Evolutionary conservation across 2,113 vertebrate genomes (phyloP).

Genomic region (Scophthalmus maximus): DNA sequence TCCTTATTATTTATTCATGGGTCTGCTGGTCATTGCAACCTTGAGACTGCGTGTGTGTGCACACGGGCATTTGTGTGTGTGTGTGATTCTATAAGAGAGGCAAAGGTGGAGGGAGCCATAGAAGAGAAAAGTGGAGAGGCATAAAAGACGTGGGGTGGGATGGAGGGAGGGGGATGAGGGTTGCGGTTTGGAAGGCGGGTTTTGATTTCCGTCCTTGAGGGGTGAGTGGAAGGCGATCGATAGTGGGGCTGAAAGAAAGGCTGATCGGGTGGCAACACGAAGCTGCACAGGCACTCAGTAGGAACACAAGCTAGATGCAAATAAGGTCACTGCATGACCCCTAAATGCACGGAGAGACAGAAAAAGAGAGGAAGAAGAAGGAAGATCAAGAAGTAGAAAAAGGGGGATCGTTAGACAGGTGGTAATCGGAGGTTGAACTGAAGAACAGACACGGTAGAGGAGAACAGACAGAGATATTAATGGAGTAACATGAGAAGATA

Average conservation of each 20-base stretch:
- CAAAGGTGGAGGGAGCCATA: slow-evolving; percentile 60
- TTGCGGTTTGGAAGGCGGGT: slow-evolving; percentile 73
- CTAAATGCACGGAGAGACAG: slow-evolving; percentile 35
- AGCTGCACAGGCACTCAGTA: slow-evolving; percentile 68
- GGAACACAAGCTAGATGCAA: slow-evolving; percentile 71
- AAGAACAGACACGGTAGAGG: slow-evolving; percentile 3
- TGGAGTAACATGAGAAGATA: neutral
- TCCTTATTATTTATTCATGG: slow-evolving; percentile 87
- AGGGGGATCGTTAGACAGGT: neutral
- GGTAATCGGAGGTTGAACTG: neutral
- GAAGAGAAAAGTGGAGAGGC: slow-evolving; percentile 66
- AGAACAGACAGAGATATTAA: slow-evolving; percentile 2
- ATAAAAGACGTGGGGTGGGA: slow-evolving; percentile 38
- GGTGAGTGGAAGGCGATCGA: slow-evolving; percentile 80
- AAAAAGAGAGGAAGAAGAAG: neutral
- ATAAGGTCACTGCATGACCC: slow-evolving; percentile 82
- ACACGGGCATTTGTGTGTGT: slow-evolving; percentile 35
- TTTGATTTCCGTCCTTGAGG: slow-evolving; percentile 84
- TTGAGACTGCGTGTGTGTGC: slow-evolving; percentile 70
- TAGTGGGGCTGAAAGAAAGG: slow-evolving; percentile 76
- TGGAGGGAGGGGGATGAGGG: slow-evolving; percentile 43
- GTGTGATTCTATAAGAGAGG: slow-evolving; percentile 60
- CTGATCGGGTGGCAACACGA: slow-evolving; percentile 81
- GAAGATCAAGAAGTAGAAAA: slow-evolving; percentile 17
- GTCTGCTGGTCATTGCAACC: slow-evolving; percentile 85